Percentiles rank a stretch among this genome's conserved stretches.
Evolutionary conservation across 2,113 vertebrate species (phyloP).

Genomic region (Zonotrichia leucophrys): DNA sequence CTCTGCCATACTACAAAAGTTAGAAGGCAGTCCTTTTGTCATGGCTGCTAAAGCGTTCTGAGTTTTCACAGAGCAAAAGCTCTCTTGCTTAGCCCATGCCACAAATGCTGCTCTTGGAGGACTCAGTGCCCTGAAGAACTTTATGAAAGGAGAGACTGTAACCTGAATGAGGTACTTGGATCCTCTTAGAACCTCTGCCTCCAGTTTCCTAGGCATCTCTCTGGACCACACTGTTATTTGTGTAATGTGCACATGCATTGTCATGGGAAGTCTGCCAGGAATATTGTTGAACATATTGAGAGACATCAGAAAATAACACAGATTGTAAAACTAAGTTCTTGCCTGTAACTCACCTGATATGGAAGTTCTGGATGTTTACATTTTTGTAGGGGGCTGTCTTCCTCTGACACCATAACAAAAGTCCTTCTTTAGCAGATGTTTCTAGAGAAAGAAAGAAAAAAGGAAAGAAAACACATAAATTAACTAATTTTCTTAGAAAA

Average conservation of each 20-base stretch:
- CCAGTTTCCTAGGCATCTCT: not conserved
- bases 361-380: constrained; percentile 99
- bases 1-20: not conserved
- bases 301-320: not conserved
- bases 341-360: constrained; percentile 86
- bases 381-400: constrained; percentile 99
- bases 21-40: not conserved
- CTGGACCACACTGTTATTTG: not conserved
- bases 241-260: not conserved
- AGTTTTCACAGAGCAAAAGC: not conserved
- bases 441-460: constrained; percentile 74
- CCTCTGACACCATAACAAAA: constrained; percentile 97
- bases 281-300: not conserved
- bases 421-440: constrained; percentile 98
- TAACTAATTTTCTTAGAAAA: not conserved
- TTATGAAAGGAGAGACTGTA: not conserved
- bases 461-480: not conserved
- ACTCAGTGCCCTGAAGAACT: not conserved
- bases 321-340: not conserved
- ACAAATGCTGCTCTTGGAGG: not conserved
- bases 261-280: not conserved
- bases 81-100: not conserved
- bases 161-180: not conserved
- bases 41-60: not conserved
- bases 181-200: not conserved